phyloP scores from a whole-genome alignment of 1,140 invertebrate species.

The Ditylenchus dipsaci region DNA sequence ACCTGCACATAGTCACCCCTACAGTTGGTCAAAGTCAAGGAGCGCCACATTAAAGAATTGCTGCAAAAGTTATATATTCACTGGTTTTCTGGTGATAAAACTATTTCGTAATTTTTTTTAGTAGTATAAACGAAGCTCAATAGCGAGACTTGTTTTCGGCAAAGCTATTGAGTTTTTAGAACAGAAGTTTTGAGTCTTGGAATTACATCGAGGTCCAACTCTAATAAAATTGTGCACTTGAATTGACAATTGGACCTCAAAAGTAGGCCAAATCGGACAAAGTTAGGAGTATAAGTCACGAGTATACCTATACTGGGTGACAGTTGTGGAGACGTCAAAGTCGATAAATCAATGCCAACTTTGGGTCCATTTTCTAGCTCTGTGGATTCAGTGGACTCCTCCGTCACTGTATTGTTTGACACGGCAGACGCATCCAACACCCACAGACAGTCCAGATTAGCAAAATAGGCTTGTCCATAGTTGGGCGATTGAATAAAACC shows the following conservation, averaged over 20 bases:
- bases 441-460: constrained; percentile 59
- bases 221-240: too few relatives aligned
- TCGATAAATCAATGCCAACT: constrained; percentile 28
- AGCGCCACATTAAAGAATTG: constrained; percentile 14
- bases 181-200: too few relatives aligned
- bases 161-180: too few relatives aligned
- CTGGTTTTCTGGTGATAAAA: too few relatives aligned
- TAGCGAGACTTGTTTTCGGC: too few relatives aligned
- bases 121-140: too few relatives aligned
- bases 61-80: too few relatives aligned
- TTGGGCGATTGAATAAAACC: constrained; percentile 53
- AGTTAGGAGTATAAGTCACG: too few relatives aligned
- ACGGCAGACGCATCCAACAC: constrained; percentile 45
- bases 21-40: constrained; percentile 22
- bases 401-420: not conserved
- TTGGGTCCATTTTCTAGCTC: constrained; percentile 12
- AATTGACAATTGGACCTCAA: too few relatives aligned
- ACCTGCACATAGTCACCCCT: constrained; percentile 23
- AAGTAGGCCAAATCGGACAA: too few relatives aligned
- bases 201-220: too few relatives aligned
- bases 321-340: constrained; percentile 48
- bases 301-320: constrained; percentile 33
- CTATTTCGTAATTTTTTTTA: too few relatives aligned
- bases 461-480: constrained; percentile 51
- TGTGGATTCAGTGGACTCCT: not conserved